These are phyloP conservation scores for Zaprionus tsacasi DNA, from an alignment of 1,140 invertebrate genomes.

Conservation along the genomic window DNA sequence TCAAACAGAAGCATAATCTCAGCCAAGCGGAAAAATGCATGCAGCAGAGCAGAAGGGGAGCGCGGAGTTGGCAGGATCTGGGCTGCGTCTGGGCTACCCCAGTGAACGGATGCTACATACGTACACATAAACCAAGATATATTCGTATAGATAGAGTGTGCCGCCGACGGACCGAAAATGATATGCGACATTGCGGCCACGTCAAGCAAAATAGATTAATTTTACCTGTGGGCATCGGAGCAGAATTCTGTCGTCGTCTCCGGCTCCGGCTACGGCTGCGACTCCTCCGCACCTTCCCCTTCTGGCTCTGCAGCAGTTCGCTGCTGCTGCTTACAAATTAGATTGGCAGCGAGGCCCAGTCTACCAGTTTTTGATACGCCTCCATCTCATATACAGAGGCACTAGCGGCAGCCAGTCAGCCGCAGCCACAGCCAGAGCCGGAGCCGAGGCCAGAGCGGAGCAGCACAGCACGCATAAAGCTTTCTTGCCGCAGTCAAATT, in stretches of 20 bases:
- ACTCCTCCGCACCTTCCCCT: neutral
- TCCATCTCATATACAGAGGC: neutral
- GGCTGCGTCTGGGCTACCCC: no score
- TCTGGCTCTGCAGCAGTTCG: neutral
- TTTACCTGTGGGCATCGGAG: conserved; percentile 74
- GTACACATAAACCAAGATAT: conserved; percentile 27
- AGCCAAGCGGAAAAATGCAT: conserved; percentile 72
- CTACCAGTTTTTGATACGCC: conserved; percentile 13
- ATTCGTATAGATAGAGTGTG: conserved; percentile 15
- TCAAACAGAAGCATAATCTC: conserved; percentile 80
- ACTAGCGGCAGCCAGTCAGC: neutral
- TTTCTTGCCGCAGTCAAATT: conserved; percentile 78
- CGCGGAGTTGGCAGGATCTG: no score
- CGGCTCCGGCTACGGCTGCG: neutral
- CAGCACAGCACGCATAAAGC: conserved; percentile 64
- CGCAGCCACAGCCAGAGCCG: neutral
- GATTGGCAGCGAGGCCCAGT: conserved; percentile 56
- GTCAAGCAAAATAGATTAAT: conserved; percentile 81
- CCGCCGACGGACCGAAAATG: conserved; percentile 59
- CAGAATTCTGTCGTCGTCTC: conserved; percentile 55
- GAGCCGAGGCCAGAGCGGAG: conserved; percentile 17
- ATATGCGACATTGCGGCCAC: conserved; percentile 78
- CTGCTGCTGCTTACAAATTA: conserved; percentile 59
- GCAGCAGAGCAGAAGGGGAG: conserved; percentile 27
- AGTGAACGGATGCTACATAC: neutral